Evolutionary conservation across 2,113 vertebrate genomes (phyloP), one percentile per base, ranked within the genome.

Genomic region (Furnarius figulus): DNA sequence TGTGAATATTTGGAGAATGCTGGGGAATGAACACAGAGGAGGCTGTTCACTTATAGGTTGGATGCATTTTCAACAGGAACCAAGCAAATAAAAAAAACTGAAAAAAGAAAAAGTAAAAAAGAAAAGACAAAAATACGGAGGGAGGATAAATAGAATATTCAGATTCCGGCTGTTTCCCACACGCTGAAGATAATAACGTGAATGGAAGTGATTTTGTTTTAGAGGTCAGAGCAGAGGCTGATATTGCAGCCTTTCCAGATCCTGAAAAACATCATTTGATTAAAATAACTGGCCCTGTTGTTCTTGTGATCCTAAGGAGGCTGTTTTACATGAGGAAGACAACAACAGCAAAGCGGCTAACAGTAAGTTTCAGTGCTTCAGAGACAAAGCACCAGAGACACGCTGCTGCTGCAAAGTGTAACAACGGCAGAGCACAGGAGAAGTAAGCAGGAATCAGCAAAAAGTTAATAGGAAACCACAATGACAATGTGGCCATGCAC

Each of bases 1-100:
- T 98, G 99, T 98, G 99, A 98, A 98, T 99, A 99, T 99, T 98
- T 98, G 97, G 98, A 98, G 99, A 99, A 99, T 99, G 99, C 97
- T 85, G 92, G 97, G 90, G 97, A 98, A 96, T 66, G 95, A 97
- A 98, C 97, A 98, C 94, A 98, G 98, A 98, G 97, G 85, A 87
- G 97, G 87, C 96, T 98, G 97, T 98, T 97, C 89, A 72, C 92
- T 93, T 94, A 85, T 97, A 97, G 97, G 97, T 95, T 96, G 85
- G 95, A 66, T 95, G 96, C 93, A 95, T 94, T 96, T 95, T 95
- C 95, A 96, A 97, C 93, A 90, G 89, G 76, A 96, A 96, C 83
- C 59, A 68, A 95, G 87, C 85, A 97, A 98, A 94, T 73, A 93
- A 13, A 31, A 47, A 75, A 87, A 72, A 73, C 68, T 23, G 55